Percentiles rank a stretch among this genome's conserved stretches.
These are phyloP conservation scores for Myotis findleyi DNA, from an alignment of 2,797 vertebrate genomes.

Conservation along the genomic window DNA sequence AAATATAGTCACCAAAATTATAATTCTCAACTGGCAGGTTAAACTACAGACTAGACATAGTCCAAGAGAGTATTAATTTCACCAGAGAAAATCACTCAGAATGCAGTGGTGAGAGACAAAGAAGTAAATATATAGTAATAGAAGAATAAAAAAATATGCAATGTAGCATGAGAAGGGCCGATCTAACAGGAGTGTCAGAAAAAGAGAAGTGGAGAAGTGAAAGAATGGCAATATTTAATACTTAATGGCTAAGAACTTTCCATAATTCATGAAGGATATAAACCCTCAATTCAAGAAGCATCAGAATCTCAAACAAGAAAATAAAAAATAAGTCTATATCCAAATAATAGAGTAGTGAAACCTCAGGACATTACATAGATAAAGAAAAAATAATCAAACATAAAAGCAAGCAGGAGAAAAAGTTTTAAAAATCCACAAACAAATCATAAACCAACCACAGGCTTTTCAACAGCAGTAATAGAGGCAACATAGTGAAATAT, in stretches of 20 bases:
- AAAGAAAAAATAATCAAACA: neutral
- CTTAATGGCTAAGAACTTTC: neutral
- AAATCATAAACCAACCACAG: constrained; percentile 6
- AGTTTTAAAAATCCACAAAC: neutral
- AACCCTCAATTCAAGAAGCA: neutral
- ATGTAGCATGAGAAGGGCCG: neutral
- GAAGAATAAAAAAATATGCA: neutral
- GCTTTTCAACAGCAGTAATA: neutral
- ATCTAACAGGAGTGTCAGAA: neutral
- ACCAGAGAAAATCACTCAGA: neutral
- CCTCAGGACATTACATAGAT: neutral
- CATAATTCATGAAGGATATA: neutral
- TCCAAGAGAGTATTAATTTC: neutral
- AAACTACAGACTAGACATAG: neutral
- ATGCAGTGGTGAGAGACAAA: neutral
- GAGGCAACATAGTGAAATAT: neutral
- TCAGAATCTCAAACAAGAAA: neutral
- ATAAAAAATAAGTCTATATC: neutral
- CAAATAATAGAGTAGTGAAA: neutral
- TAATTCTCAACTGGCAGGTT: neutral
- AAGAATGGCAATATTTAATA: neutral
- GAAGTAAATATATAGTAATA: constrained; percentile 3
- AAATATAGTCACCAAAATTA: constrained; percentile 8
- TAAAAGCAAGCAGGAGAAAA: neutral
- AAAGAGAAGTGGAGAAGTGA: neutral